Evolutionary conservation across 2,113 vertebrate species (phyloP).

Genomic region (Anseranas semipalmata): DNA sequence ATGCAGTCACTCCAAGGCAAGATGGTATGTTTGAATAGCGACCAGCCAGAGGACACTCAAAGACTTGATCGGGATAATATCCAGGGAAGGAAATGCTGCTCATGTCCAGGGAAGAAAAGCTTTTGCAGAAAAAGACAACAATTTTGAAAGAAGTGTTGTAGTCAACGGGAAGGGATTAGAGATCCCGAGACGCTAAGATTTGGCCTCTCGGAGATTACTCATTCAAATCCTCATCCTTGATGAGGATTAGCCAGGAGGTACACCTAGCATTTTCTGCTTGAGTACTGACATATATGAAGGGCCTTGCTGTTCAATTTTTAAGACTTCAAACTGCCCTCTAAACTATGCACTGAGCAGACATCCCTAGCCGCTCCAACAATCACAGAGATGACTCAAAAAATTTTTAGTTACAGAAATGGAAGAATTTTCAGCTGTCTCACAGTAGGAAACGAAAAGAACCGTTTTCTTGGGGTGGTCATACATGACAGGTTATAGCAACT

Average conservation of each 20-base stretch:
- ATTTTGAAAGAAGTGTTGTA: neutral
- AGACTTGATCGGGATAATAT: neutral
- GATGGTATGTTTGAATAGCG: neutral
- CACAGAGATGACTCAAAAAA: neutral
- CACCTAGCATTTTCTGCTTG: neutral
- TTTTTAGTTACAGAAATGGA: neutral
- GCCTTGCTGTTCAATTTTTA: neutral
- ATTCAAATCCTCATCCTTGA: neutral
- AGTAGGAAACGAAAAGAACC: neutral
- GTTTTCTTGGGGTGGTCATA: neutral
- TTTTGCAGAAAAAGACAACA: neutral
- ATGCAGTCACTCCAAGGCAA: neutral
- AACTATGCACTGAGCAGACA: neutral
- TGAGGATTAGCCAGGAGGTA: neutral
- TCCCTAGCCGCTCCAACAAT: neutral
- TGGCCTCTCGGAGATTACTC: neutral
- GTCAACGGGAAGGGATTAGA: neutral
- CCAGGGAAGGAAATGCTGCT: neutral
- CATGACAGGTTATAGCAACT: neutral
- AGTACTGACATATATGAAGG: neutral
- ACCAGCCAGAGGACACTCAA: neutral
- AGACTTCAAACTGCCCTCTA: neutral
- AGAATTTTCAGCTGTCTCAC: neutral
- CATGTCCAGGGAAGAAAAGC: neutral
- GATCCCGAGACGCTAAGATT: neutral